Evolutionary conservation across 2,113 vertebrate genomes (phyloP), one percentile per base, ranked within the genome.

Genomic region (Ranitomeya imitator): DNA sequence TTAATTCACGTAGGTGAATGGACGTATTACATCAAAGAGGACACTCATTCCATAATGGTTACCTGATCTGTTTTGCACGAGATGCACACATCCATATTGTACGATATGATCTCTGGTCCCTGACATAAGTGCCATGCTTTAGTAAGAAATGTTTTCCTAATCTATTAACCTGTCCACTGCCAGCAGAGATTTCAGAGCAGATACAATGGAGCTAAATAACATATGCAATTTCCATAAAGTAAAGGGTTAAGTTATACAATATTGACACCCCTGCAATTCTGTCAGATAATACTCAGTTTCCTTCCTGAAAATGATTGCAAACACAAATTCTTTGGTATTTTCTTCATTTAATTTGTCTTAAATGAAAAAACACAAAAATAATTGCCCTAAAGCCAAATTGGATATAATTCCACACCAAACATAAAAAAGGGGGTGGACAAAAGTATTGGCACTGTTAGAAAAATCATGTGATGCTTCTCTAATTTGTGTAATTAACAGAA

Each of bases 221-320:
- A 71, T 69, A 84, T 83, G 81, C 61, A 83, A 83, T 83, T 21
- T 12, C 45, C 61, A 69, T 67, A 71, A 54, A 71, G 63, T n/a
- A 67, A 54, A 84, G 61, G n/a, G 78, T 1, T 81, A 57, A 26
- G 57, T 60, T 8, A 31, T 7, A n/a, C n/a, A n/a, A n/a, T n/a
- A n/a, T n/a, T n/a, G n/a, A n/a, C n/a, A n/a, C n/a, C n/a, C n/a
- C n/a, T n/a, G n/a, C n/a, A n/a, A n/a, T n/a, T n/a, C n/a, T n/a
- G n/a, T n/a, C n/a, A n/a, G n/a, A n/a, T n/a, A n/a, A n/a, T n/a
- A n/a, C n/a, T n/a, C n/a, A n/a, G n/a, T n/a, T n/a, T n/a, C n/a
- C n/a, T n/a, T n/a, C n/a, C n/a, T n/a, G n/a, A n/a, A n/a, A n/a
- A n/a, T n/a, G n/a, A n/a, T n/a, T n/a, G n/a, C n/a, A n/a, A n/a